A percentile compares a stretch with the other conserved stretches of the same genome.
Conservation (phyloP, 2,113 vertebrate species). For the Octodon degus region DNA sequence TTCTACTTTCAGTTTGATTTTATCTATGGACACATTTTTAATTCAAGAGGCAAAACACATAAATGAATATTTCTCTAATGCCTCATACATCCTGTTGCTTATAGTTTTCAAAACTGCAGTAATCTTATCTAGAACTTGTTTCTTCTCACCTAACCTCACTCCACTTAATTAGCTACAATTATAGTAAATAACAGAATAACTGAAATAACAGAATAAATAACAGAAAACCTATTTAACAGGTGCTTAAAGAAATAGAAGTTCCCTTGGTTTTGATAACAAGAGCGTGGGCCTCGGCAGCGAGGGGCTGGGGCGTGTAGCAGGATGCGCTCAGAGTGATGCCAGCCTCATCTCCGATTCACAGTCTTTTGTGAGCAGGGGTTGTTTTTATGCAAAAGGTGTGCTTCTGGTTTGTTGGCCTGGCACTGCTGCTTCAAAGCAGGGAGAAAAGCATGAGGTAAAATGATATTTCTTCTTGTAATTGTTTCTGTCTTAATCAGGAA, state of each 20-base stretch:
- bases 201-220: neutral
- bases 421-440: neutral
- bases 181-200: neutral
- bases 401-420: neutral
- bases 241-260: neutral
- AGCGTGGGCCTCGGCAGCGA: neutral
- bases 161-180: slow-evolving; percentile 1
- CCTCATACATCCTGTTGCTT: neutral
- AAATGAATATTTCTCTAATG: neutral
- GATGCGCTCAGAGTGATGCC: neutral
- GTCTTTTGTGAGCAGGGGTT: neutral
- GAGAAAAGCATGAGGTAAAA: neutral
- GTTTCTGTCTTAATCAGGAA: neutral
- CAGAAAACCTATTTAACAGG: neutral
- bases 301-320: neutral
- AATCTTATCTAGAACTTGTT: neutral
- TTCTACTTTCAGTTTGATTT: slow-evolving; percentile 31
- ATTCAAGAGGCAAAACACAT: slow-evolving; percentile 3
- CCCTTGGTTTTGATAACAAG: neutral
- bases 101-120: neutral
- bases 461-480: neutral
- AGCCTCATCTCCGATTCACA: neutral
- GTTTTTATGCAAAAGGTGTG: neutral
- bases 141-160: neutral
- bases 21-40: slow-evolving; percentile 48